Evolutionary conservation across 2,113 vertebrate genomes (phyloP).

Genomic region (Hiodon alosoides): DNA sequence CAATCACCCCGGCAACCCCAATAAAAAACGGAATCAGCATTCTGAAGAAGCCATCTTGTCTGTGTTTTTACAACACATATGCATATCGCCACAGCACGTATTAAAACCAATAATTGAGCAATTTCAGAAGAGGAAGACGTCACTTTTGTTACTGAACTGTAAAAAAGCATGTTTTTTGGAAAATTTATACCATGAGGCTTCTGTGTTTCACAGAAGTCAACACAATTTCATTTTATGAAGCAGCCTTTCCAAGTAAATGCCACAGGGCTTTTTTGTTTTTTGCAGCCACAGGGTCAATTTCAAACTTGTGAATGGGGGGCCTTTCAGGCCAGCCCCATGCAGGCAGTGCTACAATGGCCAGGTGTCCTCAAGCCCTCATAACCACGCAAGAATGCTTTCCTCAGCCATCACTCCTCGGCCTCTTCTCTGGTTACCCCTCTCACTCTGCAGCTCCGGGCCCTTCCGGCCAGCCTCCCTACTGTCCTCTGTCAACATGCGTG

Average conservation of each 20-base stretch:
- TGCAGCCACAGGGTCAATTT: too few species aligned
- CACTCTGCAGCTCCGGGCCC: not conserved
- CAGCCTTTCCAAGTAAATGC: not conserved
- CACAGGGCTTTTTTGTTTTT: not conserved
- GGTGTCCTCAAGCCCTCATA: not conserved
- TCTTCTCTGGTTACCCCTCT: slow-evolving; percentile 4
- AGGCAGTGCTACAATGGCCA: not conserved
- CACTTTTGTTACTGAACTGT: too few species aligned
- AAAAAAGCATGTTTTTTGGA: not conserved
- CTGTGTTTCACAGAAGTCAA: not conserved
- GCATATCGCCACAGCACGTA: too few species aligned
- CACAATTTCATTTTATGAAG: not conserved
- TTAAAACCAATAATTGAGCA: too few species aligned
- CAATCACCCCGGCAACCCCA: too few species aligned
- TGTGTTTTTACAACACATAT: too few species aligned
- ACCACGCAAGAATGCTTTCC: not conserved
- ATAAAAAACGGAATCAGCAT: too few species aligned
- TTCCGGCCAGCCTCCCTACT: not conserved
- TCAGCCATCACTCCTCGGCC: not conserved
- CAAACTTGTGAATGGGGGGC: not conserved
- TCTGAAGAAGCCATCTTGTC: too few species aligned
- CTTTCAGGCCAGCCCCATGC: not conserved
- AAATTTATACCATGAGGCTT: not conserved
- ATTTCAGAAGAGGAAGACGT: too few species aligned
- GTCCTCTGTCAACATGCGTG: not conserved